Conservation (phyloP, 2,888 invertebrate genomes). For the Meiosimyza decipiens region DNA sequence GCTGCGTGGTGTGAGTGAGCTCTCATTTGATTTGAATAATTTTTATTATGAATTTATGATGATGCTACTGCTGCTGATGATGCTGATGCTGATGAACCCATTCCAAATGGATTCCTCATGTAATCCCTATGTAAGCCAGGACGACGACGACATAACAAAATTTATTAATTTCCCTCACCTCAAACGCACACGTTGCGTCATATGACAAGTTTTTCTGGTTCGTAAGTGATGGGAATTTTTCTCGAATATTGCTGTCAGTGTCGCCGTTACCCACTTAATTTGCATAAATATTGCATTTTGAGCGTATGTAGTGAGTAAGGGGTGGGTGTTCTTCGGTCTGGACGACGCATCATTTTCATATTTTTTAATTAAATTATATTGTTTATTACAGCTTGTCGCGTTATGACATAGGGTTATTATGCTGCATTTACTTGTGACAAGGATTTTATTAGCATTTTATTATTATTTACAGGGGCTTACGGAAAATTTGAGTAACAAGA, state of each 20-base stretch:
- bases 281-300: constrained; percentile 33
- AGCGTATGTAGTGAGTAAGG: constrained; percentile 18
- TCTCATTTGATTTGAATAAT: constrained; percentile 58
- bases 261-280: constrained; percentile 16
- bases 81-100: constrained; percentile 41
- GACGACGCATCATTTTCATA: constrained; percentile 37
- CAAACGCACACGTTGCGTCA: constrained; percentile 36
- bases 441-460: no score
- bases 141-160: constrained; percentile 58
- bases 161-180: constrained; percentile 57
- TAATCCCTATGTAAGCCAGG: constrained; percentile 58
- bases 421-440: no score
- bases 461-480: no score
- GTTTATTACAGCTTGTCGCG: constrained; percentile 38
- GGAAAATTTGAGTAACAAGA: no score
- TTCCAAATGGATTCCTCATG: constrained; percentile 40
- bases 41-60: constrained; percentile 64
- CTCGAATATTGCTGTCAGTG: background rate
- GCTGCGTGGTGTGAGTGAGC: constrained; percentile 22
- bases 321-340: constrained; percentile 11
- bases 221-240: constrained; percentile 2
- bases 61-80: constrained; percentile 38
- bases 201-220: constrained; percentile 1
- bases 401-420: no score
- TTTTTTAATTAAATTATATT: constrained; percentile 36